Conservation (phyloP, 2,888 invertebrate genomes). For the Salpingus planirostris region DNA sequence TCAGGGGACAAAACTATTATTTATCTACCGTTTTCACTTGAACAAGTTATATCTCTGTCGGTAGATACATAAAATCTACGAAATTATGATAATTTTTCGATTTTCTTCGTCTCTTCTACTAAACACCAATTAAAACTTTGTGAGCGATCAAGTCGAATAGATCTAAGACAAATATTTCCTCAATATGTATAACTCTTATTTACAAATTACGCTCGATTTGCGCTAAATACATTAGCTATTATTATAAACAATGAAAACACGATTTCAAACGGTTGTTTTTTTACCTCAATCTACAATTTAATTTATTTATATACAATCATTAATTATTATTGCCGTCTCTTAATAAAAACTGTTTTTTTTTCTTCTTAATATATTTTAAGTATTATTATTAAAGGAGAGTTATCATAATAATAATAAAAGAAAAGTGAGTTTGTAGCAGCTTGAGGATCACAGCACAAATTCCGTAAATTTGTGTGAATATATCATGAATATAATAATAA, state of each 20-base stretch:
- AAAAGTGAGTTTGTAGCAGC: too few relatives aligned
- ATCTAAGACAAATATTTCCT: slow-evolving; percentile 29
- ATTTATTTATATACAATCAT: slow-evolving; percentile 32
- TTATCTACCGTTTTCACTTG: too few relatives aligned
- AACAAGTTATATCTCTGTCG: too few relatives aligned
- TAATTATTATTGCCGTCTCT: slow-evolving; percentile 37
- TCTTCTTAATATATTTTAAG: slow-evolving; percentile 6
- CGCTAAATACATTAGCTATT: slow-evolving; percentile 30
- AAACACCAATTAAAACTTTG: slow-evolving; percentile 32
- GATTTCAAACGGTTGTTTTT: slow-evolving; percentile 21
- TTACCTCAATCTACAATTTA: slow-evolving; percentile 9
- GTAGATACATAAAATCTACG: too few relatives aligned
- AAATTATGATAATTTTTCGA: too few relatives aligned
- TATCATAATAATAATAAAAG: too few relatives aligned
- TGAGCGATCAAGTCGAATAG: slow-evolving; percentile 26
- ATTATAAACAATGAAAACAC: slow-evolving; percentile 34
- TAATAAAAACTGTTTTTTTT: slow-evolving; percentile 8
- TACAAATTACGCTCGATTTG: slow-evolving; percentile 27
- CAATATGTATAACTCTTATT: slow-evolving; percentile 30
- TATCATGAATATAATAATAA: slow-evolving; percentile 10
- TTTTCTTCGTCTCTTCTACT: too few relatives aligned
- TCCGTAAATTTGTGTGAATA: too few relatives aligned
- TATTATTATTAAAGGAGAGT: too few relatives aligned
- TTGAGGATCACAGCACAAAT: slow-evolving; percentile 18
- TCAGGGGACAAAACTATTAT: too few relatives aligned